Evolutionary conservation across 2,888 invertebrate species (phyloP).

Genomic region (Drosophila neotestacea): DNA sequence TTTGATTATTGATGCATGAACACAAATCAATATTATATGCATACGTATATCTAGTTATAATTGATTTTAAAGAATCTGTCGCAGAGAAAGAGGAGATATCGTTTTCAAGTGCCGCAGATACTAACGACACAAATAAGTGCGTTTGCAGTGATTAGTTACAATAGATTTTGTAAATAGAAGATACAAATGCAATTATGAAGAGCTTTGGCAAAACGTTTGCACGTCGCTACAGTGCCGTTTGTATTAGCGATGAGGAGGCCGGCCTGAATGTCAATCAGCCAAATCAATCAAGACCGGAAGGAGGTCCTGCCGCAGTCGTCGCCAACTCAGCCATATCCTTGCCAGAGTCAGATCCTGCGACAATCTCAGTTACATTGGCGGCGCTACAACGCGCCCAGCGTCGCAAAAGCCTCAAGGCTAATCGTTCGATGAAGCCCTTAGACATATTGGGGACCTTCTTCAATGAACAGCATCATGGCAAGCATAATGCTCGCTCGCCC

Average conservation of each 20-base stretch:
- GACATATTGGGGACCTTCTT: constrained; percentile 86
- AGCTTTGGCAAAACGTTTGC: constrained; percentile 88
- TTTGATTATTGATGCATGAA: constrained; percentile 1
- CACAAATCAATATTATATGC: not conserved
- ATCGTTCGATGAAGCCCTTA: constrained; percentile 84
- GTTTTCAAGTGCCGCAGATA: constrained; percentile 54
- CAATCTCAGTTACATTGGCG: constrained; percentile 33
- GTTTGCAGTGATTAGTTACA: constrained; percentile 11
- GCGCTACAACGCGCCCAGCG: constrained; percentile 57
- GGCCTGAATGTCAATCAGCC: constrained; percentile 34
- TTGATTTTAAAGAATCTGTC: constrained; percentile 43
- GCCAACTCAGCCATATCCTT: constrained; percentile 33
- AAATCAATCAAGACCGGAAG: constrained; percentile 11
- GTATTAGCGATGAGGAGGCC: constrained; percentile 82
- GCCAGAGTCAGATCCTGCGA: constrained; percentile 40
- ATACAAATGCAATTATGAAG: constrained; percentile 86
- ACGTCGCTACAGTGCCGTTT: constrained; percentile 87
- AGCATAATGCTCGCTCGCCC: constrained; percentile 84
- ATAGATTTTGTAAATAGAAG: not conserved
- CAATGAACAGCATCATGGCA: constrained; percentile 83
- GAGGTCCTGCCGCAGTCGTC: constrained; percentile 2
- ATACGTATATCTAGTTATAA: constrained; percentile 29
- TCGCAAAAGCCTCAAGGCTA: constrained; percentile 84
- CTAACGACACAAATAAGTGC: constrained; percentile 1
- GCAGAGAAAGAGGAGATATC: constrained; percentile 53